Evolutionary conservation across 2,113 vertebrate species (phyloP).

Genomic region (Gallinago jamesoni): DNA sequence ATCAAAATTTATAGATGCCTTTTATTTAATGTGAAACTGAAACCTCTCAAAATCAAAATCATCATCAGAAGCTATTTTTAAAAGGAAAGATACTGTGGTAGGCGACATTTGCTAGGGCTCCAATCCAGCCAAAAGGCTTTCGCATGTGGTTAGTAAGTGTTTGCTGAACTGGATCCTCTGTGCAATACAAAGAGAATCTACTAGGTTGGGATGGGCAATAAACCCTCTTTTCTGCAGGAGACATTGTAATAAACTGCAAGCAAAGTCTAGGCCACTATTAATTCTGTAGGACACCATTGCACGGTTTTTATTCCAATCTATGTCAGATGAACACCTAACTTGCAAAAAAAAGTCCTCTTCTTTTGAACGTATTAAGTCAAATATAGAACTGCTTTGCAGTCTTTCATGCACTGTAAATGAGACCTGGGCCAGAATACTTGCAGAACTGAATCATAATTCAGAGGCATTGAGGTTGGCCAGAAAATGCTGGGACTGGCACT

Average conservation of each 20-base stretch:
- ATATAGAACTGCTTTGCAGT: neutral
- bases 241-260: neutral
- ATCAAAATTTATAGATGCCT: neutral
- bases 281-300: neutral
- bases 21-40: neutral
- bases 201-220: fast-evolving
- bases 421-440: neutral
- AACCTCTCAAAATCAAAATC: neutral
- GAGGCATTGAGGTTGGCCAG: neutral
- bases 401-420: neutral
- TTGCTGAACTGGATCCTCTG: neutral
- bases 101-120: neutral
- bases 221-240: neutral
- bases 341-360: neutral
- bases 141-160: neutral
- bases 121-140: neutral
- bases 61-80: neutral
- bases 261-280: neutral
- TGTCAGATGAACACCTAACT: neutral
- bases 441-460: neutral
- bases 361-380: neutral
- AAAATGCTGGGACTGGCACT: neutral
- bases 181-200: neutral
- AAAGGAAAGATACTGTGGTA: neutral
- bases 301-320: neutral